Conservation (phyloP, 2,888 invertebrate genomes). For the Oscheius sp. region DNA sequence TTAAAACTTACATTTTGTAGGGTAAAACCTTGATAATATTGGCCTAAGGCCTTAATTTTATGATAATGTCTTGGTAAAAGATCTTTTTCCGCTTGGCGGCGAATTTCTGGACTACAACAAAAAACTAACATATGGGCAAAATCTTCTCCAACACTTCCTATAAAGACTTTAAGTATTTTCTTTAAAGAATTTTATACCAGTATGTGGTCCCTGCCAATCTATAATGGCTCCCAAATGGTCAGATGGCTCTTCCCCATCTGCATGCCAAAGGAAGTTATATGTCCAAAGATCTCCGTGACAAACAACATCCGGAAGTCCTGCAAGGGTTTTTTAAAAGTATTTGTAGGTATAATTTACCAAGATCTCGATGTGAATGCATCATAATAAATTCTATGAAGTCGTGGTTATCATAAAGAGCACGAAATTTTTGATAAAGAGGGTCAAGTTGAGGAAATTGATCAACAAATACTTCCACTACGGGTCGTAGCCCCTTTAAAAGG, state of each 20-base stretch:
- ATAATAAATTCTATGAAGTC: slow-evolving; percentile 29
- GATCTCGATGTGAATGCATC: slow-evolving; percentile 12
- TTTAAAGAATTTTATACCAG: slow-evolving; percentile 31
- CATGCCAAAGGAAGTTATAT: slow-evolving; percentile 54
- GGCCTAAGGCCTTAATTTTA: not conserved
- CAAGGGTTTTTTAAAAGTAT: not conserved
- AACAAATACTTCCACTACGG: slow-evolving; percentile 28
- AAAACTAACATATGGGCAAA: slow-evolving; percentile 52
- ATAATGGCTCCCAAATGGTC: slow-evolving; percentile 51
- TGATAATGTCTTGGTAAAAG: slow-evolving; percentile 46
- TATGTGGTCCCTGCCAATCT: slow-evolving; percentile 56
- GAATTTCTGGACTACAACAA: slow-evolving; percentile 43
- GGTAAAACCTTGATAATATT: slow-evolving; percentile 6
- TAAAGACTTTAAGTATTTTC: not conserved
- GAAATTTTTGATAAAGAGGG: slow-evolving; percentile 15
- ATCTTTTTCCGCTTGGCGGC: slow-evolving; percentile 41
- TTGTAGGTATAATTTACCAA: slow-evolving; percentile 24
- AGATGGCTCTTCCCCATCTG: slow-evolving; percentile 38
- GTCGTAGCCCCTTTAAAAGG: slow-evolving; percentile 13
- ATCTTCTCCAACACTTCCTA: slow-evolving; percentile 49
- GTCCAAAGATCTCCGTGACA: slow-evolving; percentile 59
- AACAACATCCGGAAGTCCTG: slow-evolving; percentile 44
- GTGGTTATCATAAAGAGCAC: slow-evolving; percentile 21
- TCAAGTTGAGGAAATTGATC: slow-evolving; percentile 2
- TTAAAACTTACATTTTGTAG: slow-evolving; percentile 23